phyloP scores from a whole-genome alignment of 2,797 vertebrate species.

The Megaceryle alcyon region DNA sequence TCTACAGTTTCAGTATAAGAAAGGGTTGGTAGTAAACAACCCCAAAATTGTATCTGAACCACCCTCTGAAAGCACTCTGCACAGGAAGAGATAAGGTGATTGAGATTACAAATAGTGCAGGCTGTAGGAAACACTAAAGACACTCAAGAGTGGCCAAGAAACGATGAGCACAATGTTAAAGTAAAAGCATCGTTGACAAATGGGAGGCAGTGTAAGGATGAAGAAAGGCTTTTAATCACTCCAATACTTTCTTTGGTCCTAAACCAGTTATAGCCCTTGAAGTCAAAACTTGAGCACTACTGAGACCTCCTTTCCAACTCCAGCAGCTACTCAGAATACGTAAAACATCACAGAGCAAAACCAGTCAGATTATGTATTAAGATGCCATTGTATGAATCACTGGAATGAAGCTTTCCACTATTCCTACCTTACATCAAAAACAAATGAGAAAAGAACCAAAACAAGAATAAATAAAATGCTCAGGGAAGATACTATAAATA shows the following conservation, averaged over 20 bases:
- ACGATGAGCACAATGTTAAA: background rate
- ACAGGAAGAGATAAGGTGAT: background rate
- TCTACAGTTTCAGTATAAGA: background rate
- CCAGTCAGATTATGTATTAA: background rate
- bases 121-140: background rate
- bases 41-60: background rate
- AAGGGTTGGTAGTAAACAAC: background rate
- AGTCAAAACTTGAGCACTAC: background rate
- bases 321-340: background rate
- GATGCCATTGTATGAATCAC: background rate
- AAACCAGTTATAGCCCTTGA: background rate
- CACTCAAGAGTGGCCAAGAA: background rate
- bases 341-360: background rate
- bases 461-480: background rate
- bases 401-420: background rate
- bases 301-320: background rate
- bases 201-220: background rate
- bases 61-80: background rate
- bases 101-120: background rate
- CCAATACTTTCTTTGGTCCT: background rate
- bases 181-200: background rate
- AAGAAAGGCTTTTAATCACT: background rate
- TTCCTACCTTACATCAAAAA: background rate
- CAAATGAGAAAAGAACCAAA: background rate
- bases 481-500: background rate